Conservation (phyloP, 2,797 vertebrate genomes). For the Mormyrus hasselquistii region DNA sequence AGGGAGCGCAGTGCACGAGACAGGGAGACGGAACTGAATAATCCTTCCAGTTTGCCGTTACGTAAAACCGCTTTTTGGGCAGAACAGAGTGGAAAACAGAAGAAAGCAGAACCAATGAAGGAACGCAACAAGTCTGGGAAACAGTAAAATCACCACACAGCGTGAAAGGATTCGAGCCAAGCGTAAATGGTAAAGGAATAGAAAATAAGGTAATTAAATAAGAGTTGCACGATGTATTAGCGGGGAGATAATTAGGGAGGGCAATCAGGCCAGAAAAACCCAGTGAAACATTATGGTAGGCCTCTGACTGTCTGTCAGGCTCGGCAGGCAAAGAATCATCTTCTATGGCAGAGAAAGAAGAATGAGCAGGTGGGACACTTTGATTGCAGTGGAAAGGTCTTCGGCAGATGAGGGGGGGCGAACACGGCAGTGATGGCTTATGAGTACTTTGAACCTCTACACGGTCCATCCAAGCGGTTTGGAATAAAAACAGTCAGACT, state of each 20-base stretch:
- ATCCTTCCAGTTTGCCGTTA: not conserved
- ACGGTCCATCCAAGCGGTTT: not conserved
- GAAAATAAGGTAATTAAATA: slow-evolving; percentile 2
- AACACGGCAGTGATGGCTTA: not conserved
- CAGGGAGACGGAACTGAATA: not conserved
- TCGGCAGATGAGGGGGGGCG: not conserved
- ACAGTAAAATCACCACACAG: not conserved
- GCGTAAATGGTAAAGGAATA: not conserved
- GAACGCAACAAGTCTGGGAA: not conserved
- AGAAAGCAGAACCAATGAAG: not conserved
- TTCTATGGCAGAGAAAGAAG: not conserved
- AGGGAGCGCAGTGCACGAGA: not conserved
- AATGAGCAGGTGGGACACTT: not conserved
- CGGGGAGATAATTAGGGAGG: not conserved
- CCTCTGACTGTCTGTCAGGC: not conserved
- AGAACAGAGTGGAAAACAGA: not conserved
- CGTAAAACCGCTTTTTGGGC: not conserved
- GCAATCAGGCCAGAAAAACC: not conserved
- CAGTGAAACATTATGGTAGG: not conserved
- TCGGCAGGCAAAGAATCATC: not conserved
- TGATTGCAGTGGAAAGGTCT: not conserved
- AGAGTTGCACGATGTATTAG: not conserved
- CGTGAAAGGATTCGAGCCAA: not conserved
- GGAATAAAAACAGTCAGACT: not conserved
- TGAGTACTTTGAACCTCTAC: not conserved